Evolutionary conservation across 1,140 invertebrate species (phyloP), one percentile per base, ranked within the genome.

Genomic region (Phocides pigmalion): DNA sequence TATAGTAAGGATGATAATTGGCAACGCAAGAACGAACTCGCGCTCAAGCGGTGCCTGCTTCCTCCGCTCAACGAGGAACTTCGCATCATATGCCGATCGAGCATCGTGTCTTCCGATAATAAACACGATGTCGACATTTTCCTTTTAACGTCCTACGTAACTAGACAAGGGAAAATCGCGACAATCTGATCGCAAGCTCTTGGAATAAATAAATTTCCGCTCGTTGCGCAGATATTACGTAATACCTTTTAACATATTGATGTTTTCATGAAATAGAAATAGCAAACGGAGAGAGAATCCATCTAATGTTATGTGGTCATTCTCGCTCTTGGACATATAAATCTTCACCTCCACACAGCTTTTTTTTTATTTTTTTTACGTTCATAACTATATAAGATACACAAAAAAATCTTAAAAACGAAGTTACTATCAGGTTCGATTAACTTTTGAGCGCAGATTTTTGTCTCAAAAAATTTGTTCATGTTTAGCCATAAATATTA

Each of bases 21-120:
- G 72, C 56, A 74, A 46, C 61, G 54, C 67, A 62, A 56, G 59
- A 58, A 9, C 15, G 54, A 44, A 46, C 25, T 16, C 22, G 32
- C 66, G 67, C 59, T 72, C 62, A 58, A 69, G 49, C 70, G 72
- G 63, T 41, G 69, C 64, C 59, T 68, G 65, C 66, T 62, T 74
- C 73, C 70, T 74, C 32, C 54, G 42, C 39, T 19, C 59, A 64
- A 62, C 66, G 69, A 66, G 63, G 61, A 66, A 66, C 42, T 63
- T 15, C 64, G 64, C 39, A 62, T 68, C 66, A 69, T 62, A 66
- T 50, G 62, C 67, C 70, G 42, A 69, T 62, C 54, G 64, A 64
- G 25, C 22, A 42, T 28, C 19, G 37, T 37, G 41, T 32, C 22
- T 58, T 44, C 22, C 54, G 22, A 58, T 46, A 42, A 56, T 56